These are phyloP conservation scores for Megaptera novaeangliae DNA, from an alignment of 2,113 vertebrate genomes.

Conservation along the genomic window DNA sequence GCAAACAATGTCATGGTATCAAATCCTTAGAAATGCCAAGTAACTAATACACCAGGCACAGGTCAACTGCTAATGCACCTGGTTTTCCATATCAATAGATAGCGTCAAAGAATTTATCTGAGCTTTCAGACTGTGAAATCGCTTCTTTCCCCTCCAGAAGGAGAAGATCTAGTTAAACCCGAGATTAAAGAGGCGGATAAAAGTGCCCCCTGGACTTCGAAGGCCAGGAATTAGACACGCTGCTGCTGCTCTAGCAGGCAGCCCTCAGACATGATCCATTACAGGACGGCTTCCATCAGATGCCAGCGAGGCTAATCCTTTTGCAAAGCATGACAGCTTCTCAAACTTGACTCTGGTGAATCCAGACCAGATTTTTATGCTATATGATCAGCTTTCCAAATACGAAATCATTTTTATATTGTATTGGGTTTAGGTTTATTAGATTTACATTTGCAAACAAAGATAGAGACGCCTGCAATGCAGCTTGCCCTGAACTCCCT, in stretches of 20 bases:
- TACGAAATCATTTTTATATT: constrained; percentile 20
- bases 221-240: constrained; percentile 49
- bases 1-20: neutral
- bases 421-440: neutral
- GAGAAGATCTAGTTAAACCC: constrained; percentile 43
- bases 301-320: constrained; percentile 48
- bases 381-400: constrained; percentile 28
- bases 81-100: constrained; percentile 38
- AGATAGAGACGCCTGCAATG: neutral
- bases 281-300: neutral
- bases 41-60: neutral
- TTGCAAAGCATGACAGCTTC: constrained; percentile 38
- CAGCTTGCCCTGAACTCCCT: neutral
- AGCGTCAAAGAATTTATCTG: constrained; percentile 27
- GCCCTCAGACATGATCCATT: constrained; percentile 21
- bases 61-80: constrained; percentile 3
- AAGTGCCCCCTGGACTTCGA: neutral
- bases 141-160: constrained; percentile 12
- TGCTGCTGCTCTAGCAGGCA: neutral
- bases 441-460: constrained; percentile 8
- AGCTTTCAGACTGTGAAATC: constrained; percentile 51
- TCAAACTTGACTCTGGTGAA: constrained; percentile 9
- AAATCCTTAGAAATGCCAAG: constrained; percentile 35
- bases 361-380: constrained; percentile 41
- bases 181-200: constrained; percentile 51